These are phyloP conservation scores for Sericinus montela DNA, from an alignment of 2,888 invertebrate genomes.

Conservation along the genomic window DNA sequence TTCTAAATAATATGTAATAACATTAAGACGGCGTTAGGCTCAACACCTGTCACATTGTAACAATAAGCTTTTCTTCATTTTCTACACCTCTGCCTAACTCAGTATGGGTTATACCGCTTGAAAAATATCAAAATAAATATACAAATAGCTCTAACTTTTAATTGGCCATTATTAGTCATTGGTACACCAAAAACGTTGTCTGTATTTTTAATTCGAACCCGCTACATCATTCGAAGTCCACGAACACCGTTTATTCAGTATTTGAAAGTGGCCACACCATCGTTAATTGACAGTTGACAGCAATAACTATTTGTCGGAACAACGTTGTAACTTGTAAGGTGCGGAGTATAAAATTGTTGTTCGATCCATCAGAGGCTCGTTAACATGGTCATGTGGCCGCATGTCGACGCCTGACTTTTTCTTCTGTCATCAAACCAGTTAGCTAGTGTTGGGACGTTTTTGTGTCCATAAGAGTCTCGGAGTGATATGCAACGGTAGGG, in stretches of 20 bases:
- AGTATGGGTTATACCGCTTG: no score
- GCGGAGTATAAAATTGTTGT: conserved; percentile 50
- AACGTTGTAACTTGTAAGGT: conserved; percentile 17
- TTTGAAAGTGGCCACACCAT: conserved; percentile 10
- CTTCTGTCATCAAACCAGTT: conserved; percentile 39
- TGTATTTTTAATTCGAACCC: conserved; percentile 22
- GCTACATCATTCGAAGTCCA: no score
- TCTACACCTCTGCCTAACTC: no score
- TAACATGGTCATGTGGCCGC: conserved; percentile 57
- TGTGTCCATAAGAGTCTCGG: conserved; percentile 32
- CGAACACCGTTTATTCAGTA: no score
- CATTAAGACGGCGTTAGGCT: no score
- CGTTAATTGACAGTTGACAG: conserved; percentile 16
- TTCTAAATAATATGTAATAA: no score
- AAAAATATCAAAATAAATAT: no score
- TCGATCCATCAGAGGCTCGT: conserved; percentile 73
- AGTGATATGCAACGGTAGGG: conserved; percentile 24
- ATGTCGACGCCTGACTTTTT: conserved; percentile 42
- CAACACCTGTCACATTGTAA: no score
- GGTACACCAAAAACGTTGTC: neutral
- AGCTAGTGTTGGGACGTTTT: conserved; percentile 65
- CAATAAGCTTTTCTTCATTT: no score
- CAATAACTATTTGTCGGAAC: conserved; percentile 22
- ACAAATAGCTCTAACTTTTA: no score
- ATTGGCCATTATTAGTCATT: no score